Evolutionary conservation across 2,113 vertebrate species (phyloP), one percentile per base, ranked within the genome.

Genomic region (Azemiops feae): DNA sequence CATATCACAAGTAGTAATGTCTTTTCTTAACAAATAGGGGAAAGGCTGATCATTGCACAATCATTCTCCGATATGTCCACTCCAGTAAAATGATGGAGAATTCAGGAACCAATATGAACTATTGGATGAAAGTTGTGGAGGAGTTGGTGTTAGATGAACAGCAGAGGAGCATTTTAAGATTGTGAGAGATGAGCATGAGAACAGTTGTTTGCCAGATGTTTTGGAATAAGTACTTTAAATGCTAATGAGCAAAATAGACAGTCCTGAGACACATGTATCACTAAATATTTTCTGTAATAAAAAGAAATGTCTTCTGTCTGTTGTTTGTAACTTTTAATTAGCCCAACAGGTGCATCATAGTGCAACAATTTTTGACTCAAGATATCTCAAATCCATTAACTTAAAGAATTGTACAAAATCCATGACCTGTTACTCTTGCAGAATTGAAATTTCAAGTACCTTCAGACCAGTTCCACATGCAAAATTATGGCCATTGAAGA

Each of bases 161-260:
- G 45, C 14, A 18, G 39, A 43, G 81, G 92, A 89, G 16, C 23
- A 34, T 55, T 47, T 89, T 64, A 27, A 85, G 52, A 81, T 43
- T 10, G 30, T 22, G 5, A n/a, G 39, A 91, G 90, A 92, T 57
- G 39, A 89, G 64, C 64, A 89, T 47, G 52, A 55, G 10, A 85
- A 74, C 64, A 92, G 60, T 64, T 92, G 52, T n/a, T 43, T 89
- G 60, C 87, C 92, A 92, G 64, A 85, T 89, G 64, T 53, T 69
- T 89, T 89, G 87, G 87, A 60, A 89, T n/a, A 45, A 16, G 22
- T 18, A 74, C 16, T 30, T 54, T 30, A 60, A 88, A 87, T 45
- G 47, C 18, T 92, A 14, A 47, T 47, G 53, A 92, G 47, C 87
- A 57, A 89, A 57, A 39, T 89, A 39, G 89, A 27, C 89, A 89